Conservation (phyloP, 1,140 invertebrate species). For the Metopolophium dirhodum region DNA sequence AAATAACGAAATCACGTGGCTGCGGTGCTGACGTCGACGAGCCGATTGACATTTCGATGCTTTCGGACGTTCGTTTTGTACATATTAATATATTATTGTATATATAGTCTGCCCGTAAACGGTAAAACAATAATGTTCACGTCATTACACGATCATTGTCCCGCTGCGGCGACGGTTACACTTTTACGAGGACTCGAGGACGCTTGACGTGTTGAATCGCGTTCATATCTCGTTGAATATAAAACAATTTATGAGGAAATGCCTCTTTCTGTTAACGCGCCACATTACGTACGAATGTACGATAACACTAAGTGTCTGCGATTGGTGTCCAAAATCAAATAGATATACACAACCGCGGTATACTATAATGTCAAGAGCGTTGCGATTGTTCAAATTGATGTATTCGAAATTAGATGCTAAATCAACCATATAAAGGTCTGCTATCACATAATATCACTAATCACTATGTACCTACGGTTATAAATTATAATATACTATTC, state of each 20-base stretch:
- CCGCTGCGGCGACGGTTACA: no score
- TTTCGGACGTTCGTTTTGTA: background rate
- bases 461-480: background rate
- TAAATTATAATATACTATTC: background rate
- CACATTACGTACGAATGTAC: background rate
- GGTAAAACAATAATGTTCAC: background rate
- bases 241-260: background rate
- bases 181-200: background rate
- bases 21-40: background rate
- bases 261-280: background rate
- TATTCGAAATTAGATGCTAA: background rate
- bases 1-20: background rate
- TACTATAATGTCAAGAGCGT: background rate
- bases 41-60: background rate
- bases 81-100: background rate
- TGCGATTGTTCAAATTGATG: no score
- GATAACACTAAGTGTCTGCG: background rate
- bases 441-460: no score
- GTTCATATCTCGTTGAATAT: background rate
- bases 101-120: background rate
- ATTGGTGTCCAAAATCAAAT: background rate
- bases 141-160: conserved; percentile 5
- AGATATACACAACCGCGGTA: no score
- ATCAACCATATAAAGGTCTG: background rate
- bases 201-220: background rate